A percentile compares a stretch with the other conserved stretches of the same genome.
phyloP scores from a whole-genome alignment of 2,888 invertebrate species.

The Synergus japonicus region DNA sequence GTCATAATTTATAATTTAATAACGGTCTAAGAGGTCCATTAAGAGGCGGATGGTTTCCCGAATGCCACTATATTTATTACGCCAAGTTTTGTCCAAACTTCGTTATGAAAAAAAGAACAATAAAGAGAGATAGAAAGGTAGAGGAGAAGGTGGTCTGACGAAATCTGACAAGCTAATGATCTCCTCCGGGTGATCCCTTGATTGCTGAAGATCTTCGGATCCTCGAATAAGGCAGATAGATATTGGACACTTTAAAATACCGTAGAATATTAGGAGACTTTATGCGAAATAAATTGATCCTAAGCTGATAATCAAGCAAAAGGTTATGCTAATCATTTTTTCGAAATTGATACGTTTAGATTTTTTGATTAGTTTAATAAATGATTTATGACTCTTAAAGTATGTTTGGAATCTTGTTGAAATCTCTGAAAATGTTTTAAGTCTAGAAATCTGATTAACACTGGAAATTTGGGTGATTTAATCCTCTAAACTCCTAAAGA shows the following conservation, averaged over 20 bases:
- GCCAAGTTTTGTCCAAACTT: constrained; percentile 58
- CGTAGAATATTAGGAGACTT: constrained; percentile 7
- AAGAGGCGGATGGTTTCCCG: constrained; percentile 71
- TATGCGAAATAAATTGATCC: constrained; percentile 36
- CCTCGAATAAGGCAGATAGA: background rate
- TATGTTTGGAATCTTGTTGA: no score
- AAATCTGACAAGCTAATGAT: constrained; percentile 43
- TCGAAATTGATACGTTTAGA: background rate
- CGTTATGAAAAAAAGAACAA: constrained; percentile 20
- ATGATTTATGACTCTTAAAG: background rate
- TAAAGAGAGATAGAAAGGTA: constrained; percentile 22
- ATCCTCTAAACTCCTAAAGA: background rate
- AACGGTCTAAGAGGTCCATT: constrained; percentile 74
- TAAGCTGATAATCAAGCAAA: background rate
- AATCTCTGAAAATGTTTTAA: background rate
- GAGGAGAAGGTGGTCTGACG: background rate
- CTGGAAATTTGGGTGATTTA: background rate
- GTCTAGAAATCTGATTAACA: background rate
- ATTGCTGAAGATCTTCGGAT: constrained; percentile 35
- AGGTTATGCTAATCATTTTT: constrained; percentile 22
- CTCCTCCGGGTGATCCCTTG: constrained; percentile 33
- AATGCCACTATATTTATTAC: constrained; percentile 73
- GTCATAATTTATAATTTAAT: constrained; percentile 76
- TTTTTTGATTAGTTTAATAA: background rate
- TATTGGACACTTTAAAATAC: constrained; percentile 14